phyloP scores from a whole-genome alignment of 2,888 invertebrate species.

The Rhodophaea formosa region DNA sequence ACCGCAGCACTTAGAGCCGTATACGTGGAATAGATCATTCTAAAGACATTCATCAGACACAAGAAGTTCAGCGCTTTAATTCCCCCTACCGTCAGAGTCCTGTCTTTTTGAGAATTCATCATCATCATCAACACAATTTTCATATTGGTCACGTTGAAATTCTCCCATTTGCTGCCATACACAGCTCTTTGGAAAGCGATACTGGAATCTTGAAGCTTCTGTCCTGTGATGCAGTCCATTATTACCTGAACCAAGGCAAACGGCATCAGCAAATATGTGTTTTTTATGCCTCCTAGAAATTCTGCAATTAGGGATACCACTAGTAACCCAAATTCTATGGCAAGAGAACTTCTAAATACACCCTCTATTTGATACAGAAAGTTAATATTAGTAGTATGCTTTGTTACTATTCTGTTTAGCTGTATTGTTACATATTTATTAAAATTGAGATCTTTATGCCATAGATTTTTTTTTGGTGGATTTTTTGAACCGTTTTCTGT shows the following conservation, averaged over 20 bases:
- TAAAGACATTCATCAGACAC: slow-evolving; percentile 41
- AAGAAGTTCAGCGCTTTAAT: slow-evolving; percentile 40
- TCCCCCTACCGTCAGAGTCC: slow-evolving; percentile 46
- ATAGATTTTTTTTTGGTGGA: background rate
- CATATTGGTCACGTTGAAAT: slow-evolving; percentile 41
- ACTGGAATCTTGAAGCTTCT: slow-evolving; percentile 45
- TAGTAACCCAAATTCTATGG: slow-evolving; percentile 47
- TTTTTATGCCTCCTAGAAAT: slow-evolving; percentile 53
- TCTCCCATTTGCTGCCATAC: slow-evolving; percentile 49
- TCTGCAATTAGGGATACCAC: slow-evolving; percentile 47
- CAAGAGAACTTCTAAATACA: slow-evolving; percentile 46
- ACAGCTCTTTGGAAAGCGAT: slow-evolving; percentile 39
- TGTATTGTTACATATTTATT: slow-evolving; percentile 41
- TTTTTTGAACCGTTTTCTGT: background rate
- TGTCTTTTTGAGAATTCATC: slow-evolving; percentile 42
- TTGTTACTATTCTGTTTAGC: slow-evolving; percentile 39
- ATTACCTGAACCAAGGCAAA: slow-evolving; percentile 50
- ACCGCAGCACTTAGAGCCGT: slow-evolving; percentile 39
- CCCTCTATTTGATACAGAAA: slow-evolving; percentile 42
- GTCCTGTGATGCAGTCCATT: slow-evolving; percentile 48
- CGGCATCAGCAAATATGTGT: slow-evolving; percentile 52
- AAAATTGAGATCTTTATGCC: slow-evolving; percentile 29
- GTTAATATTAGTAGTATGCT: slow-evolving; percentile 43
- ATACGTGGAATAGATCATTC: slow-evolving; percentile 45
- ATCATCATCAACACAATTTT: slow-evolving; percentile 43